phyloP scores from a whole-genome alignment of 2,797 vertebrate genomes.

The Gouania willdenowi region DNA sequence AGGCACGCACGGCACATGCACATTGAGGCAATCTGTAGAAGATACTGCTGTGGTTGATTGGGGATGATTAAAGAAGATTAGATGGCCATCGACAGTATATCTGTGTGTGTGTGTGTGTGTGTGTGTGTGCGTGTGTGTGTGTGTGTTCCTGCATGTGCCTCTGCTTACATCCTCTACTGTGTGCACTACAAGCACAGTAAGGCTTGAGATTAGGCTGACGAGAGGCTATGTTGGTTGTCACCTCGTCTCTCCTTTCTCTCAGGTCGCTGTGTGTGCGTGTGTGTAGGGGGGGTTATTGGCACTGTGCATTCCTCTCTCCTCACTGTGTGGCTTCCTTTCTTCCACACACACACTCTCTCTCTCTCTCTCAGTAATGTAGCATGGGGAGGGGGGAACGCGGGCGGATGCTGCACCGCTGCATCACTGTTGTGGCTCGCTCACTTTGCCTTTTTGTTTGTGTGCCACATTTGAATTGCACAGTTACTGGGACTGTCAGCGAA shows the following conservation, averaged over 20 bases:
- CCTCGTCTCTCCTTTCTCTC: conserved; percentile 48
- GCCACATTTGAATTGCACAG: conserved; percentile 47
- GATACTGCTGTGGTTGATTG: conserved; percentile 59
- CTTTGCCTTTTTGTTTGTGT: conserved; percentile 27
- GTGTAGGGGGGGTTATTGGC: no score
- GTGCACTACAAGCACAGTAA: conserved; percentile 48
- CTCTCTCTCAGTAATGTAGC: conserved; percentile 7
- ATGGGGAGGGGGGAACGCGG: conserved; percentile 11
- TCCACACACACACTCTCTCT: conserved; percentile 4
- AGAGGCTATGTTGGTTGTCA: conserved; percentile 60
- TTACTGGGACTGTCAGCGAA: conserved; percentile 14
- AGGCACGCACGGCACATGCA: conserved; percentile 1
- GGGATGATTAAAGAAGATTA: conserved; percentile 49
- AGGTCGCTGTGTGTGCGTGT: conserved; percentile 36
- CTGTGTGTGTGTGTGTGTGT: background rate
- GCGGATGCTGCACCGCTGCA: conserved; percentile 31
- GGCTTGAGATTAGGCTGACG: conserved; percentile 52
- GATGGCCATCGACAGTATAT: conserved; percentile 23
- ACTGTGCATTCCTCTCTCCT: conserved; percentile 14
- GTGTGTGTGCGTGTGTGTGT: background rate
- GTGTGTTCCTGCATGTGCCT: conserved; percentile 30
- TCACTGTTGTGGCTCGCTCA: conserved; percentile 27
- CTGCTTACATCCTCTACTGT: conserved; percentile 51
- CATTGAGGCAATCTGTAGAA: conserved; percentile 54
- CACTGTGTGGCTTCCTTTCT: background rate